Evolutionary conservation across 2,797 vertebrate genomes (phyloP).

Genomic region (Ctenosaura bakeri): DNA sequence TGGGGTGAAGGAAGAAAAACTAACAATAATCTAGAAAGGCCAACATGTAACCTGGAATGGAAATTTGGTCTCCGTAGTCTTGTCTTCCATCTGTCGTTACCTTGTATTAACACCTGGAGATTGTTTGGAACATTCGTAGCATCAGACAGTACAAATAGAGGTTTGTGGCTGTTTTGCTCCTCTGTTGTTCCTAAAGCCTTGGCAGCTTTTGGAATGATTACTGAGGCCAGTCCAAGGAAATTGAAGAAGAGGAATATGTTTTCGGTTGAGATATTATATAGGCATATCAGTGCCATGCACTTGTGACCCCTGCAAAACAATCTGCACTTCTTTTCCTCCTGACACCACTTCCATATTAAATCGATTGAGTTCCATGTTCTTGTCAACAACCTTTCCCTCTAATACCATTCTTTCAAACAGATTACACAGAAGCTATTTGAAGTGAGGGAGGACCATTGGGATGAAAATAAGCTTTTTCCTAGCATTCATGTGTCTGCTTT

Average conservation of each 20-base stretch:
- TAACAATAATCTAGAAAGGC: constrained; percentile 49
- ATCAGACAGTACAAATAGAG: constrained; percentile 22
- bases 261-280: constrained; percentile 3
- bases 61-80: constrained; percentile 58
- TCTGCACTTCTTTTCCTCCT: not conserved
- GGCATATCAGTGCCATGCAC: not conserved
- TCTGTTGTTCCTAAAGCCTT: constrained; percentile 20
- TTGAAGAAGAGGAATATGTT: not conserved
- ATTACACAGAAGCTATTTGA: not conserved
- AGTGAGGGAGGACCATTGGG: constrained; percentile 4
- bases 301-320: constrained; percentile 17
- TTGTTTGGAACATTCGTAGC: constrained; percentile 15
- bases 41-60: constrained; percentile 55
- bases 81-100: constrained; percentile 53
- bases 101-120: constrained; percentile 32
- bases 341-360: not conserved
- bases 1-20: constrained; percentile 48
- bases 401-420: constrained; percentile 44
- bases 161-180: not conserved
- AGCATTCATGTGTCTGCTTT: constrained; percentile 30
- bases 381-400: constrained; percentile 21
- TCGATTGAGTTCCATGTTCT: not conserved
- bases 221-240: not conserved
- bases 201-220: constrained; percentile 8
- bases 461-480: not conserved